Evolutionary conservation across 2,113 vertebrate genomes (phyloP).

Genomic region (Apeltes quadracus): DNA sequence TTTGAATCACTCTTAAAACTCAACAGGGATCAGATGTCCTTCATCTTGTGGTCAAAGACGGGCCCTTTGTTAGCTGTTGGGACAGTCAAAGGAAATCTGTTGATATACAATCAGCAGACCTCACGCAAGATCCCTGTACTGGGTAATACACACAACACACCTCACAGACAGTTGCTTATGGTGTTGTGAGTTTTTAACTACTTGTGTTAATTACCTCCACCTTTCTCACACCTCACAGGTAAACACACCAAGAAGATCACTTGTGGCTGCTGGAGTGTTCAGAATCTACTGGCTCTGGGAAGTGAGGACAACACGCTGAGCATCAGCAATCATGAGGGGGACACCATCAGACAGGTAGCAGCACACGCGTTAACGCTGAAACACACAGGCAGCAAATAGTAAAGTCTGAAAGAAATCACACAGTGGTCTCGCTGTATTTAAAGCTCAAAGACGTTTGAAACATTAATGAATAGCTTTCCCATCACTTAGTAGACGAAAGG

Average conservation of each 20-base stretch:
- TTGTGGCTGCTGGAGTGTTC: slow-evolving; percentile 94
- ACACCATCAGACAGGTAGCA: slow-evolving; percentile 92
- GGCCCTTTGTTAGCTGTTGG: slow-evolving; percentile 90
- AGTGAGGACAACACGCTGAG: slow-evolving; percentile 93
- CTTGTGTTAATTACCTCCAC: background rate
- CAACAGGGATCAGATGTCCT: slow-evolving; percentile 91
- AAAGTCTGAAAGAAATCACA: background rate
- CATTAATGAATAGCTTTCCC: background rate
- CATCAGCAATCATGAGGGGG: slow-evolving; percentile 95
- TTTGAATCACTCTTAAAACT: background rate
- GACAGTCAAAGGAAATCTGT: slow-evolving; percentile 93
- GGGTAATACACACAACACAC: slow-evolving; percentile 79
- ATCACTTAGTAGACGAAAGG: background rate
- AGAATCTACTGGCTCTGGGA: slow-evolving; percentile 93
- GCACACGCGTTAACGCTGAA: background rate
- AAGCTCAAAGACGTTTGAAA: background rate
- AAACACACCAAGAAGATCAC: slow-evolving; percentile 96
- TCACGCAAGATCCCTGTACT: slow-evolving; percentile 95
- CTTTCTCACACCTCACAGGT: slow-evolving; percentile 72
- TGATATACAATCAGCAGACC: slow-evolving; percentile 96
- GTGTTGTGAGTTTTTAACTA: background rate
- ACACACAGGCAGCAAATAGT: background rate
- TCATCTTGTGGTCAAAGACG: slow-evolving; percentile 92
- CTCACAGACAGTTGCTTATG: background rate
- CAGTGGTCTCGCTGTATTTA: background rate